These are phyloP conservation scores for Sipunculus nudus DNA, from an alignment of 2,888 invertebrate species.

Conservation along the genomic window DNA sequence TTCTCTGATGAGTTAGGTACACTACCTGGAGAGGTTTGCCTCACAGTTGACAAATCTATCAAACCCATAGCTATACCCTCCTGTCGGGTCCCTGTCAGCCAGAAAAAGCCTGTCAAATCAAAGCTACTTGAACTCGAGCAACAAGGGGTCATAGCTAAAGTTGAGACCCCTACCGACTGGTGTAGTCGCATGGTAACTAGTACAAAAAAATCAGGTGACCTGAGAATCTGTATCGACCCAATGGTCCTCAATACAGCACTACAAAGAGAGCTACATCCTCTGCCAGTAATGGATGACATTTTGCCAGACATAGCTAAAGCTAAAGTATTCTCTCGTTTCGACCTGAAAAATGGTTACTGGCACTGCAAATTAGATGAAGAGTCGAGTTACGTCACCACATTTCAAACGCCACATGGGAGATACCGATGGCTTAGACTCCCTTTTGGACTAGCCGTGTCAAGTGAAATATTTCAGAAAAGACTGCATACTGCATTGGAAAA, in stretches of 20 bases:
- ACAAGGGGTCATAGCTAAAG: slow-evolving; percentile 22
- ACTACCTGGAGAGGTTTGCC: not conserved
- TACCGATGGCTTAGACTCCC: slow-evolving; percentile 36
- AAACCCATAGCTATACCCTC: slow-evolving; percentile 18
- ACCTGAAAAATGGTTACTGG: slow-evolving; percentile 34
- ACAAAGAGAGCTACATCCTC: slow-evolving; percentile 25
- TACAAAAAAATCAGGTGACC: slow-evolving; percentile 29
- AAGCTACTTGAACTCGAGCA: slow-evolving; percentile 27
- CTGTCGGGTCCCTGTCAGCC: slow-evolving; percentile 6
- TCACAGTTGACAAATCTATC: slow-evolving; percentile 1
- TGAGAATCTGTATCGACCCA: slow-evolving; percentile 40
- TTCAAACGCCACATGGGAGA: slow-evolving; percentile 29
- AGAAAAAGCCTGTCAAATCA: slow-evolving; percentile 10
- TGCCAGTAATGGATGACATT: slow-evolving; percentile 37
- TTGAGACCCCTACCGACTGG: slow-evolving; percentile 35
- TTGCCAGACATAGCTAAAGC: slow-evolving; percentile 30
- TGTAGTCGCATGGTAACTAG: slow-evolving; percentile 32
- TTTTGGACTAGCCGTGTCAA: slow-evolving; percentile 31
- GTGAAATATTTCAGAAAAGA: slow-evolving; percentile 37
- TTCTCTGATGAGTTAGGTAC: slow-evolving; percentile 3
- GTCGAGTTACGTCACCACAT: slow-evolving; percentile 33
- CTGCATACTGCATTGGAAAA: slow-evolving; percentile 26
- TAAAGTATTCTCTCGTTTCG: slow-evolving; percentile 29
- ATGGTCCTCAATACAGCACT: slow-evolving; percentile 34
- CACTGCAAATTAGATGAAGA: slow-evolving; percentile 30